phyloP scores from a whole-genome alignment of 1,140 invertebrate species.

The Danaus melanippus region DNA sequence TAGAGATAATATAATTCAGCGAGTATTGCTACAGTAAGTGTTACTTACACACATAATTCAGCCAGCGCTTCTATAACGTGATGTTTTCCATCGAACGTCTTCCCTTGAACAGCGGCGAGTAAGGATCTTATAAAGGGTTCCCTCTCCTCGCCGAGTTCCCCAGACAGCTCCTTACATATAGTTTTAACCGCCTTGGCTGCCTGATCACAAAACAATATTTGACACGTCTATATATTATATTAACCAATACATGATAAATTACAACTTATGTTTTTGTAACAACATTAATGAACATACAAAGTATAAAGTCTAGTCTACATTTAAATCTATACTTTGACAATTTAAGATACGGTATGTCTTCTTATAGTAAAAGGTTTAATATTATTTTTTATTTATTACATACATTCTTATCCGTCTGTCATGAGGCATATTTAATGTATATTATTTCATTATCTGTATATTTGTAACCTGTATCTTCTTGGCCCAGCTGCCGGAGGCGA shows the following conservation, averaged over 20 bases:
- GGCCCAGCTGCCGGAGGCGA: constrained; percentile 88
- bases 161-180: constrained; percentile 82
- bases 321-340: too few species aligned
- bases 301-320: neutral
- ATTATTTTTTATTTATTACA: too few species aligned
- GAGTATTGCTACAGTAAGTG: neutral
- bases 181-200: constrained; percentile 86
- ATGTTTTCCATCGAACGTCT: constrained; percentile 92
- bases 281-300: neutral
- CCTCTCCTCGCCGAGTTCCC: constrained; percentile 76
- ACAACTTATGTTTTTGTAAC: neutral
- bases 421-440: too few species aligned
- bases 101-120: constrained; percentile 81
- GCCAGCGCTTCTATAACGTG: constrained; percentile 83
- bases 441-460: too few species aligned
- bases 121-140: constrained; percentile 79
- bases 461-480: constrained; percentile 82
- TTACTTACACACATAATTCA: constrained; percentile 80
- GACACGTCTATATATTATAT: too few species aligned
- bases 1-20: too few species aligned
- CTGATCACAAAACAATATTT: constrained; percentile 53
- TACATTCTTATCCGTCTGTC: too few species aligned
- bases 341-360: too few species aligned
- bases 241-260: too few species aligned
- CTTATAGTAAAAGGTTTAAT: too few species aligned